Evolutionary conservation across 2,113 vertebrate species (phyloP).

Genomic region (Picathartes gymnocephalus): DNA sequence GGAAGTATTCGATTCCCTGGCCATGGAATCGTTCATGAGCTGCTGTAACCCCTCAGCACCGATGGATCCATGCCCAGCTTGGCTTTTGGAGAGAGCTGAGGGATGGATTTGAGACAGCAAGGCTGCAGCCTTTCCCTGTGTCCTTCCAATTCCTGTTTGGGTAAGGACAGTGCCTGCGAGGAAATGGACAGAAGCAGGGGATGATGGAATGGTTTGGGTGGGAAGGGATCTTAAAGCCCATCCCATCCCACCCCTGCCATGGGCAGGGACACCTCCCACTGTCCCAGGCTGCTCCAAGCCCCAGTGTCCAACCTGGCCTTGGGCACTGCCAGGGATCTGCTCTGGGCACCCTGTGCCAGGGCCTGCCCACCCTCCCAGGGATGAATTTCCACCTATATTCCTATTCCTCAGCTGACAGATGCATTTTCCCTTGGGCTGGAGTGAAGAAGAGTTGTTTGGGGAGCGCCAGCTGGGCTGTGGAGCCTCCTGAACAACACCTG

Average conservation of each 20-base stretch:
- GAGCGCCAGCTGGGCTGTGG: not conserved
- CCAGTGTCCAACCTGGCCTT: not conserved
- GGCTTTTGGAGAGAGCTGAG: not conserved
- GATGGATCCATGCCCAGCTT: fast-evolving
- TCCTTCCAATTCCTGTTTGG: not conserved
- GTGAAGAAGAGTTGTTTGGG: not conserved
- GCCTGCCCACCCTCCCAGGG: fast-evolving
- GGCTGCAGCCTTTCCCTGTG: not conserved
- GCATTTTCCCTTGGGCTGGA: not conserved
- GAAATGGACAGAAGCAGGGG: not conserved
- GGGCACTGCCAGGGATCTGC: not conserved
- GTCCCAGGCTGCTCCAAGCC: not conserved
- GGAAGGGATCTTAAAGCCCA: fast-evolving
- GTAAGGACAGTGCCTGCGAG: not conserved
- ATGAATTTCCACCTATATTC: not conserved
- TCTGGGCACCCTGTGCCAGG: not conserved
- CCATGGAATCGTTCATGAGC: not conserved
- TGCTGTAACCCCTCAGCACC: not conserved
- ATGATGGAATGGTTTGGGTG: too few species aligned
- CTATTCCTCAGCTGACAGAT: not conserved
- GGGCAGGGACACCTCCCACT: not conserved
- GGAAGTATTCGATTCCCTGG: not conserved
- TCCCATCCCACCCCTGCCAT: fast-evolving
- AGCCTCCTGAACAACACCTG: not conserved
- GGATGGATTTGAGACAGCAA: too few species aligned